Base-by-base conservation (phyloP, 2,113 vertebrate genomes). In the Spheniscus mendiculus region DNA sequence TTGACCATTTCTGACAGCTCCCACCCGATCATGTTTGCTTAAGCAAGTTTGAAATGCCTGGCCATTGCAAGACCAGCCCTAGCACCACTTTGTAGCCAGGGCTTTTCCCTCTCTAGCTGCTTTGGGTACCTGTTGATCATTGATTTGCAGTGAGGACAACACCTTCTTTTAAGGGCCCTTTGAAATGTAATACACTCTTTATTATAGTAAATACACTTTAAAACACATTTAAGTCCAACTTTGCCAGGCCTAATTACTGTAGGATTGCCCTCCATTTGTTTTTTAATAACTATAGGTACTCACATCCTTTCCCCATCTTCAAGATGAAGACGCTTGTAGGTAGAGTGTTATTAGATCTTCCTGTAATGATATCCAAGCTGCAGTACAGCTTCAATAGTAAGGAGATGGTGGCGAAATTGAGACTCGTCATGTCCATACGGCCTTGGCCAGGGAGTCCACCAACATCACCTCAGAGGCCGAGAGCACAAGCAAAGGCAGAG, bases 1-100 rank as follows among this genome's bases (percentile, higher is more conserved):
- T 40, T 95, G 94, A 91, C 83, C 77, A 19, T 87, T 95, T 90
- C 94, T 96, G 92, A 95, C 90, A 97, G 61, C 89, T 91, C 67
- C 86, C 89, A 90, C 73, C 83, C 19, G 38, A 77, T 87, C 45
- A 0, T 13, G 58, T 95, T 96, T 95, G 95, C 69, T 58, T 71
- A 93, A 96, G 66, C 76, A 91, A 74, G 67, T 85, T 89, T 76
- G 84, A 90, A 94, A 83, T 81, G 84, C 78, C 78, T 30, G 71
- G 69, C 83, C 58, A 23, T 38, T 89, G 90, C 82, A 77, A 71
- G 87, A 91, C 38, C 87, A 96, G 65, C 82, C 74, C 56, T 42
- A 66, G 79, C 74, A 78, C 85, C 63, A 47, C 83, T 79, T 80
- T 94, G 83, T 63, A 85, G 73, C 74, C 76, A 71, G 72, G 62